phyloP scores from a whole-genome alignment of 2,113 vertebrate species.

The Nematolebias whitei region DNA sequence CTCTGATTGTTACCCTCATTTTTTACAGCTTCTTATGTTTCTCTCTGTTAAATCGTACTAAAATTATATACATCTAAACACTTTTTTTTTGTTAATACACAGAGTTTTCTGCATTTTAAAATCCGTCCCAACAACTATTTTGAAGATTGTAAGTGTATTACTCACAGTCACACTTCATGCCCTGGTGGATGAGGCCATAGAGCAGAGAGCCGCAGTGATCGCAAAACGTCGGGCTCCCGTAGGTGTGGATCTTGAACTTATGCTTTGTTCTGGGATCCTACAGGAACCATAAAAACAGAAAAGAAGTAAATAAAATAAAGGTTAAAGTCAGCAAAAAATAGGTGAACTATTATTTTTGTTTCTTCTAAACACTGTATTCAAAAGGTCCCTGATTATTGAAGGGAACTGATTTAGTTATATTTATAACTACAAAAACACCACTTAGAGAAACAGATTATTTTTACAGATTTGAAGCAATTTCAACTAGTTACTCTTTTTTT shows the following conservation, averaged over 20 bases:
- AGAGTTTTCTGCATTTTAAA: too few relatives aligned
- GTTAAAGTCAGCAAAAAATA: background rate
- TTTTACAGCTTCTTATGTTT: too few relatives aligned
- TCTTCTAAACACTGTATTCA: background rate
- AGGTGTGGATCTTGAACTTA: constrained; percentile 98
- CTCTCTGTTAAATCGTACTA: too few relatives aligned
- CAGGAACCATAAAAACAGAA: background rate
- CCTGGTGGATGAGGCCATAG: constrained; percentile 95
- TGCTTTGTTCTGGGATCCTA: constrained; percentile 98
- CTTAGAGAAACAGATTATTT: background rate
- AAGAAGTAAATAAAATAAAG: background rate
- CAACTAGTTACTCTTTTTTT: background rate
- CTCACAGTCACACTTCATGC: constrained; percentile 89
- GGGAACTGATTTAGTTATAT: background rate
- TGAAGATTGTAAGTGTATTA: background rate
- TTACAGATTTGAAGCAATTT: background rate
- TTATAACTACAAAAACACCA: background rate
- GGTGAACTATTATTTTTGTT: background rate
- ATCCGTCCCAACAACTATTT: background rate
- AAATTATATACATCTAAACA: too few relatives aligned
- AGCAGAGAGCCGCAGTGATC: constrained; percentile 96
- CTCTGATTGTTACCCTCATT: too few relatives aligned
- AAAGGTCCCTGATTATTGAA: background rate
- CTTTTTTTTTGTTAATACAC: too few relatives aligned
- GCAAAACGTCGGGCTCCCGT: constrained; percentile 95